Evolutionary conservation across 1,140 invertebrate genomes (phyloP), one percentile per base, ranked within the genome.

Genomic region (Magallana angulata): DNA sequence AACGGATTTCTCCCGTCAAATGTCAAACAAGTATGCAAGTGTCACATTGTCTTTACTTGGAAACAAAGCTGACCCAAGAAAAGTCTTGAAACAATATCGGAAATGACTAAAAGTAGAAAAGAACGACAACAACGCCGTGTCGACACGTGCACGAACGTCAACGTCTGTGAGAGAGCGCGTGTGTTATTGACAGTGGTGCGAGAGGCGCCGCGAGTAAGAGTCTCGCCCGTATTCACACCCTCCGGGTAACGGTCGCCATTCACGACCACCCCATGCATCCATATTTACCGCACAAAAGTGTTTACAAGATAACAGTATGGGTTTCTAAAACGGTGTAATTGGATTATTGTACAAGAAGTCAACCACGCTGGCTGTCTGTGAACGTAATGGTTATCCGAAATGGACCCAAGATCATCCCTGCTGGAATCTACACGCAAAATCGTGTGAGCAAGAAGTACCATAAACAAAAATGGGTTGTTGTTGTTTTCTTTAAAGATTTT

Each of bases 291-390:
- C 68, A 36, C 24, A 76, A 76, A 76, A 76, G 68, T 76, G 36
- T 76, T 76, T 76, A 76, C 24, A 76, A 30, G 68, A 76, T 76
- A 76, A 30, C 68, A 76, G 24, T 76, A 76, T 76, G 18, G 68
- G 68, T 76, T 76, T 76, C 24, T 30, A 76, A 76, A 76, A 30
- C 24, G 24, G 24, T 76, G 30, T 76, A 76, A 76, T 76, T 76
- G 68, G 68, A 76, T 76, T 76, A 76, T 76, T 76, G 68, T 76
- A 18, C 36, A 24, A 76, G 36, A 76, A 76, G 68, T 76, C 68
- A 24, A 30, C 36, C 24, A 24, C 68, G 14, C 24, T 76, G 24
- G 68, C 36, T 76, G 24, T 76, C 18, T 76, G 68, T 76, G 68
- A 30, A 30, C 14, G 68, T 30, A 7, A 8, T 11, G 68, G 36